These are phyloP conservation scores for Saccostrea echinata DNA, from an alignment of 1,140 invertebrate genomes.

Conservation along the genomic window DNA sequence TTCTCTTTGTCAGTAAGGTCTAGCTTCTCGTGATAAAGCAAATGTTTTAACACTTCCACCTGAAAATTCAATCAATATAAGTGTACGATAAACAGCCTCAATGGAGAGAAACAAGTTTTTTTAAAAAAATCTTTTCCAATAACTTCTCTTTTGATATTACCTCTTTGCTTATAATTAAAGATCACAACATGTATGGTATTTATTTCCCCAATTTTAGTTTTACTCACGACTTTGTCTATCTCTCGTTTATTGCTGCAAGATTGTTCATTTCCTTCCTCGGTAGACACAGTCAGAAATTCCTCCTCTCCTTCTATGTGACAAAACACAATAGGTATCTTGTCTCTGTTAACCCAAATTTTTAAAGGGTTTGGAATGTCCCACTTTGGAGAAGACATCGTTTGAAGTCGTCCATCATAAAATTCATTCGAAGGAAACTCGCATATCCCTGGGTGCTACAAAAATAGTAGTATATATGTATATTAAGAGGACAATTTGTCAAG, in stretches of 20 bases:
- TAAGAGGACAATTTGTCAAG: no score
- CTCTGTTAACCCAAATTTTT: slow-evolving; percentile 58
- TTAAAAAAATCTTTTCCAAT: no score
- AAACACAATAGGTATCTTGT: slow-evolving; percentile 64
- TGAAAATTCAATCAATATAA: no score
- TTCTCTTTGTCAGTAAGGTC: slow-evolving; percentile 22
- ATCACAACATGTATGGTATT: no score
- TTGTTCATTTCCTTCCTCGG: slow-evolving; percentile 73
- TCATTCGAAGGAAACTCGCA: slow-evolving; percentile 71
- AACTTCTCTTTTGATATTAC: no score
- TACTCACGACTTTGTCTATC: slow-evolving; percentile 68
- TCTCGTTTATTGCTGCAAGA: slow-evolving; percentile 71
- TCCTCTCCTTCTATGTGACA: slow-evolving; percentile 73
- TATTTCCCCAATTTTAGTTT: no score
- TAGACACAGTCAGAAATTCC: slow-evolving; percentile 67
- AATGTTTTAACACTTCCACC: slow-evolving; percentile 59
- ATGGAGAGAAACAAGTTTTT: no score
- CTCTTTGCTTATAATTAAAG: no score
- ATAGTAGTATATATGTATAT: no score
- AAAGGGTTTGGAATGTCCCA: slow-evolving; percentile 52
- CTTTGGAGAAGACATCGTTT: slow-evolving; percentile 54
- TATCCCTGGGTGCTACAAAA: slow-evolving; percentile 69
- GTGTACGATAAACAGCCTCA: no score
- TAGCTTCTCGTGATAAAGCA: slow-evolving; percentile 49
- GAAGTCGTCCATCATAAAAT: slow-evolving; percentile 69